Conservation (phyloP, 1,140 invertebrate species). For the Drosophila bifasciata region DNA sequence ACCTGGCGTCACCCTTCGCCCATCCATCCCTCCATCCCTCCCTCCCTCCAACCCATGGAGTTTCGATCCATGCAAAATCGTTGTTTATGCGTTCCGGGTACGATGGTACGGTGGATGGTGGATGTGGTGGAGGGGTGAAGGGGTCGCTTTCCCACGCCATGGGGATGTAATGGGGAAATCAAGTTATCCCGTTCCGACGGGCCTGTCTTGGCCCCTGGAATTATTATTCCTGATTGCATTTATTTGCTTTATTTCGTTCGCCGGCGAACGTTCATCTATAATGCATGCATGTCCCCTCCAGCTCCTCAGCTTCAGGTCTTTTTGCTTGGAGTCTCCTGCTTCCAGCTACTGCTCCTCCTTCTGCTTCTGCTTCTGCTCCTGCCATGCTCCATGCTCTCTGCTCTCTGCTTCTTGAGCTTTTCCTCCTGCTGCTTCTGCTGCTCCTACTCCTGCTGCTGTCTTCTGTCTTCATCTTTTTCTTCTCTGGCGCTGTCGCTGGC, state of each 20-base stretch:
- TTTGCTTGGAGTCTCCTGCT: neutral
- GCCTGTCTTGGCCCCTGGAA: constrained; percentile 58
- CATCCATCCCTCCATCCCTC: too few species aligned
- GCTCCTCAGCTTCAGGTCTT: neutral
- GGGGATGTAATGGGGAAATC: constrained; percentile 44
- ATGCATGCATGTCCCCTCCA: constrained; percentile 59
- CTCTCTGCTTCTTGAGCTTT: too few species aligned
- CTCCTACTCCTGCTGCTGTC: constrained; percentile 3
- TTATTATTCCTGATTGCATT: constrained; percentile 80
- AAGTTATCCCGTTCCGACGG: constrained; percentile 53
- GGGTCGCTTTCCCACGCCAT: neutral
- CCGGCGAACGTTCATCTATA: constrained; percentile 73
- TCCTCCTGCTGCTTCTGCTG: neutral
- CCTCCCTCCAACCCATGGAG: constrained; percentile 5
- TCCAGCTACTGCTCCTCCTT: neutral
- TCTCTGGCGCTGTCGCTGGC: neutral
- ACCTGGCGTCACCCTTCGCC: constrained; percentile 28
- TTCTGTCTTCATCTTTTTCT: constrained; percentile 14
- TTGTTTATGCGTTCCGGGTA: constrained; percentile 61
- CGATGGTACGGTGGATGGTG: neutral
- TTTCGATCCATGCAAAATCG: constrained; percentile 33
- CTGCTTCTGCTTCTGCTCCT: neutral
- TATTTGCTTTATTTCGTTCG: constrained; percentile 74
- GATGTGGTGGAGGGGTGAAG: neutral
- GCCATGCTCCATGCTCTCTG: too few species aligned